Percentiles rank a stretch among this genome's conserved stretches.
Evolutionary conservation across 2,113 vertebrate genomes (phyloP).

Genomic region (Podilymbus podiceps): DNA sequence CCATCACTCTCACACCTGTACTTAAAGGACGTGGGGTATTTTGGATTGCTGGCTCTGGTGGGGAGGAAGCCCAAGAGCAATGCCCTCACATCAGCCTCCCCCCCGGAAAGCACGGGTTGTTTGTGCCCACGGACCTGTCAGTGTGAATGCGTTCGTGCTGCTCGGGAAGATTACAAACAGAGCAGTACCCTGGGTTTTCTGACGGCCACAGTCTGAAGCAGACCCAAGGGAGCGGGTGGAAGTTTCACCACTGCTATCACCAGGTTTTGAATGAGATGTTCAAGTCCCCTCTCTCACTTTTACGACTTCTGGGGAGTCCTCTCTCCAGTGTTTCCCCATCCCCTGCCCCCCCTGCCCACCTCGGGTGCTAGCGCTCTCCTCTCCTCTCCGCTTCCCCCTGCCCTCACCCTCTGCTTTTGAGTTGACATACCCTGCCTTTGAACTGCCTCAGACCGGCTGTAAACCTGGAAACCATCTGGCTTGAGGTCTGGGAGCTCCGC

Average conservation of each 20-base stretch:
- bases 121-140: not conserved
- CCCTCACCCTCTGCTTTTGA: not conserved
- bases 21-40: not conserved
- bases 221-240: not conserved
- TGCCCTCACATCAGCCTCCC: not conserved
- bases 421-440: not conserved
- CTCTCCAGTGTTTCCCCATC: not conserved
- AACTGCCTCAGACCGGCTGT: not conserved
- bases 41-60: not conserved
- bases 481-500: not conserved
- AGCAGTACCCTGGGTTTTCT: not conserved
- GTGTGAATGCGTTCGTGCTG: not conserved
- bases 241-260: not conserved
- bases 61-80: not conserved
- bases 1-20: accelerated
- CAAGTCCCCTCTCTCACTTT: not conserved
- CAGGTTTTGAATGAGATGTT: not conserved
- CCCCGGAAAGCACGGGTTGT: not conserved
- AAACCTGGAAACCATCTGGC: not conserved
- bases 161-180: not conserved
- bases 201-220: not conserved
- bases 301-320: not conserved
- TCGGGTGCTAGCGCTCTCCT: accelerated
- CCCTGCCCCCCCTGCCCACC: too few species aligned
- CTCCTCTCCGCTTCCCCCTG: not conserved